These are phyloP conservation scores for Podarcis cretensis DNA, from an alignment of 2,113 vertebrate species.

Conservation along the genomic window DNA sequence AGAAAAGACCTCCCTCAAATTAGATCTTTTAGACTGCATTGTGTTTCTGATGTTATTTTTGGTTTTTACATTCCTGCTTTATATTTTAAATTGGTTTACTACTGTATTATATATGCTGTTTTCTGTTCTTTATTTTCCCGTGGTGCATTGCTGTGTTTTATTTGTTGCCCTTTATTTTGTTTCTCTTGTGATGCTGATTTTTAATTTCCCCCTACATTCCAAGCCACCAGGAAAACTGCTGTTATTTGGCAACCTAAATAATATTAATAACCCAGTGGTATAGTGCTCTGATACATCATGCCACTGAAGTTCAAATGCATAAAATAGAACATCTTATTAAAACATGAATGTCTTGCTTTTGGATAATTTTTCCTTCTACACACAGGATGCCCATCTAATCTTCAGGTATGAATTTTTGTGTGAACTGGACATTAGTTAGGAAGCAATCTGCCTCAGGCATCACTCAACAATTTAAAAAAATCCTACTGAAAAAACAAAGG, in stretches of 20 bases:
- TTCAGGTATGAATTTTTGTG: background rate
- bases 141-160: background rate
- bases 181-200: background rate
- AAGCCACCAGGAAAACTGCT: background rate
- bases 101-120: background rate
- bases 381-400: background rate
- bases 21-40: background rate
- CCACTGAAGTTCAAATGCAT: background rate
- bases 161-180: background rate
- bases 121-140: background rate
- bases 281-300: background rate
- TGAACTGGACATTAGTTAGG: background rate
- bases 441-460: background rate
- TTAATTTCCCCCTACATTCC: background rate
- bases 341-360: no score
- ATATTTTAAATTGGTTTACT: background rate
- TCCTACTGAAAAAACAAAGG: background rate
- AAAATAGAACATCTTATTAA: conserved; percentile 5
- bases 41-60: background rate
- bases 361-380: background rate
- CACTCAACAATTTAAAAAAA: background rate
- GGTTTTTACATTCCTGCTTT: background rate
- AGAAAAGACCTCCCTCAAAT: background rate
- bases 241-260: background rate
- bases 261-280: background rate